Conservation (phyloP, 2,113 vertebrate genomes). For the Rhinoderma darwinii region DNA sequence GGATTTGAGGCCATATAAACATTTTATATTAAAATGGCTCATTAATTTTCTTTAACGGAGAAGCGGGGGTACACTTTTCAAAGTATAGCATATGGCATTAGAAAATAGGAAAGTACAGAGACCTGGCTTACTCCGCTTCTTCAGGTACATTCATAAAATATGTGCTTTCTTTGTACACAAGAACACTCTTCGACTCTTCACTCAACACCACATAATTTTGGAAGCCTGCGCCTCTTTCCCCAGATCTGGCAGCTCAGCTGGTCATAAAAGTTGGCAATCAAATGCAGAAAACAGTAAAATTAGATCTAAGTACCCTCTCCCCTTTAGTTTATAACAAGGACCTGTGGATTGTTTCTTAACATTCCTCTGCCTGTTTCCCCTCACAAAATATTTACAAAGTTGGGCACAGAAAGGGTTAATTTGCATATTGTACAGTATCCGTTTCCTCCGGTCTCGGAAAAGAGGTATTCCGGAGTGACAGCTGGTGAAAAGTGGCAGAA, state of each 20-base stretch:
- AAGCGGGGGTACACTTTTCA: slow-evolving; percentile 30
- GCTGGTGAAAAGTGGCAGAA: slow-evolving; percentile 66
- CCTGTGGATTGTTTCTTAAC: slow-evolving; percentile 46
- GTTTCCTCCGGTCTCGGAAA: slow-evolving; percentile 56
- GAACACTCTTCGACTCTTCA: slow-evolving; percentile 76
- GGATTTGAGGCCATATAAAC: slow-evolving; percentile 68
- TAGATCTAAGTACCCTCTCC: slow-evolving; percentile 64
- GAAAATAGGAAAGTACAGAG: slow-evolving; percentile 64
- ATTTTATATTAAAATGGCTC: slow-evolving; percentile 71
- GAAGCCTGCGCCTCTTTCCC: slow-evolving; percentile 75
- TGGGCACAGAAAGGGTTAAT: neutral
- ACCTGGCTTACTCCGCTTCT: slow-evolving; percentile 61
- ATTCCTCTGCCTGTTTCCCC: slow-evolving; percentile 61
- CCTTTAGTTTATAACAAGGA: slow-evolving; percentile 57
- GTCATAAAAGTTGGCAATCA: slow-evolving; percentile 80
- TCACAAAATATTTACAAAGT: slow-evolving; percentile 17
- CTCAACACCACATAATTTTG: slow-evolving; percentile 85
- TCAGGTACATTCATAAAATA: slow-evolving; percentile 68
- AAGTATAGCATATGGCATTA: slow-evolving; percentile 28
- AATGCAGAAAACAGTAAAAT: slow-evolving; percentile 71
- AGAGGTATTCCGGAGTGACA: slow-evolving; percentile 63
- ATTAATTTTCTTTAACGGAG: slow-evolving; percentile 62
- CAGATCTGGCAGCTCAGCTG: slow-evolving; percentile 80
- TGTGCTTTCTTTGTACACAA: slow-evolving; percentile 69
- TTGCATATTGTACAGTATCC: neutral